A percentile compares a stretch with the other conserved stretches of the same genome.
phyloP scores from a whole-genome alignment of 1,140 invertebrate genomes.

The Drosophila ohnishii region DNA sequence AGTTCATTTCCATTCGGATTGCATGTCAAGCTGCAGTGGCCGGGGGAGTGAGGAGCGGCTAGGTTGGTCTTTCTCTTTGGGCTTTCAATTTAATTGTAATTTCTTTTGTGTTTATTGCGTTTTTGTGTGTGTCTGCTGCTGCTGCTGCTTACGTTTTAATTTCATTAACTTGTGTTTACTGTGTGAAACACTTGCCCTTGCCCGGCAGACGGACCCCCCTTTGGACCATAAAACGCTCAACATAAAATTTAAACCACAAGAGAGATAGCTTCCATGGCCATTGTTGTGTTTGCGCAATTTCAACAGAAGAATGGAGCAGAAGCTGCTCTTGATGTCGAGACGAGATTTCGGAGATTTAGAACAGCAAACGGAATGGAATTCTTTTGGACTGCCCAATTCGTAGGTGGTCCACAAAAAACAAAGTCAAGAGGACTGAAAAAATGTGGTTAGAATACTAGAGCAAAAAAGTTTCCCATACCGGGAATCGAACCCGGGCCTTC shows the following conservation, averaged over 20 bases:
- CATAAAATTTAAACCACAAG: slow-evolving; percentile 67
- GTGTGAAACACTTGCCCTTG: slow-evolving; percentile 74
- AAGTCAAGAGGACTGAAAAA: slow-evolving; percentile 6
- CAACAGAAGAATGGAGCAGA: slow-evolving; percentile 53
- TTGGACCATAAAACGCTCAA: slow-evolving; percentile 55
- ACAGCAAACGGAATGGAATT: slow-evolving; percentile 46
- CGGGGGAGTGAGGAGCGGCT: not conserved
- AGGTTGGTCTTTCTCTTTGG: slow-evolving; percentile 39
- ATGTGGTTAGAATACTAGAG: slow-evolving; percentile 3
- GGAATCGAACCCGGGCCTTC: slow-evolving; percentile 88
- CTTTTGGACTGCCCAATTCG: slow-evolving; percentile 31
- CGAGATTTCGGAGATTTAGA: slow-evolving; percentile 64
- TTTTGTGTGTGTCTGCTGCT: slow-evolving; percentile 47
- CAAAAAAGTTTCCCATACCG: slow-evolving; percentile 38
- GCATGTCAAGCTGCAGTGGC: slow-evolving; percentile 60
- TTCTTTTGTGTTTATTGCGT: slow-evolving; percentile 80
- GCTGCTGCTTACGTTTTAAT: slow-evolving; percentile 77
- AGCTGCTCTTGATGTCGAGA: slow-evolving; percentile 62
- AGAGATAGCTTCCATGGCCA: slow-evolving; percentile 30
- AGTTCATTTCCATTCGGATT: slow-evolving; percentile 78
- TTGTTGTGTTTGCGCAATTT: slow-evolving; percentile 48
- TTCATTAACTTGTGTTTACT: slow-evolving; percentile 79
- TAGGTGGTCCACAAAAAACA: slow-evolving; percentile 44
- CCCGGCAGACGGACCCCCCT: not conserved
- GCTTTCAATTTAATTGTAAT: slow-evolving; percentile 81